These are phyloP conservation scores for Caenorhabditis sp. DNA, from an alignment of 2,888 invertebrate species.

Conservation along the genomic window DNA sequence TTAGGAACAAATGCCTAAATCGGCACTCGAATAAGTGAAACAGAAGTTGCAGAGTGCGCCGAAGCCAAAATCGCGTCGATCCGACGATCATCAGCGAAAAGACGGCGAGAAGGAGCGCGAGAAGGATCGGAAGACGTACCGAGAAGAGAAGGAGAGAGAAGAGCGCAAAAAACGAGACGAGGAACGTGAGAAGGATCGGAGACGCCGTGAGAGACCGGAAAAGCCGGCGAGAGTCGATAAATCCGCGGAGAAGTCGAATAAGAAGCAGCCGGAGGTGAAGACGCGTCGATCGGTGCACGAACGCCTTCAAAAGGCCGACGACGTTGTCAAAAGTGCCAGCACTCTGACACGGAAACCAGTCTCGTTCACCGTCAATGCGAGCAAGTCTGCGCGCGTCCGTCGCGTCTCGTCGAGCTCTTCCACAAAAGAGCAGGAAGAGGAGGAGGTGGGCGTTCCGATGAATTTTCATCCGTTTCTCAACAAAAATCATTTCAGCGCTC, in stretches of 20 bases:
- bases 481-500: conserved; percentile 16
- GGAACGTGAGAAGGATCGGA: conserved; percentile 1
- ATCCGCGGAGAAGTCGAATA: conserved; percentile 2
- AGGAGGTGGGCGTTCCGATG: conserved; percentile 7
- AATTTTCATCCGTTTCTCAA: not conserved
- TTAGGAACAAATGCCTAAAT: too few relatives aligned
- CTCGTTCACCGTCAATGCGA: conserved; percentile 26
- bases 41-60: too few relatives aligned
- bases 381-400: conserved; percentile 1
- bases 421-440: conserved; percentile 25
- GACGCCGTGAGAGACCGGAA: too few relatives aligned
- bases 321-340: not conserved
- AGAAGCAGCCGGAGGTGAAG: conserved; percentile 1
- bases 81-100: too few relatives aligned
- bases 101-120: too few relatives aligned
- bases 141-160: conserved; percentile 12
- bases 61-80: too few relatives aligned
- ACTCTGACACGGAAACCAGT: conserved; percentile 30
- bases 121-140: conserved; percentile 17
- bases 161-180: conserved; percentile 31
- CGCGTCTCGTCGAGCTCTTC: conserved; percentile 27
- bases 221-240: too few relatives aligned
- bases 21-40: too few relatives aligned
- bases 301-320: conserved; percentile 29
- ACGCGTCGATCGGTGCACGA: conserved; percentile 37